Evolutionary conservation across 2,797 vertebrate genomes (phyloP).

Genomic region (Microcaecilia unicolor): DNA sequence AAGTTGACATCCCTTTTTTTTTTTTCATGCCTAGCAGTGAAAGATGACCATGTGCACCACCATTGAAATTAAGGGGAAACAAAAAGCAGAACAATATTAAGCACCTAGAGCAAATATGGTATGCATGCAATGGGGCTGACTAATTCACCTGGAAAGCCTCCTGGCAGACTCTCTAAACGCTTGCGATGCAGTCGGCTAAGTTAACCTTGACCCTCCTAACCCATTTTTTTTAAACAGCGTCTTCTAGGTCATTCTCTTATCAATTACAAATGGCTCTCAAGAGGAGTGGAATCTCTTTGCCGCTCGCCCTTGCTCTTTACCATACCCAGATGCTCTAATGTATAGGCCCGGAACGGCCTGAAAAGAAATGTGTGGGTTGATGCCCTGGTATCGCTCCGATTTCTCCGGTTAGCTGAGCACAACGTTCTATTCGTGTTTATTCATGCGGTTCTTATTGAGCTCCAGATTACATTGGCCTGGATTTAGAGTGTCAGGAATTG

Average conservation of each 20-base stretch:
- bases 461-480: slow-evolving; percentile 56
- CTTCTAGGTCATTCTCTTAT: slow-evolving; percentile 9
- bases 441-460: slow-evolving; percentile 86
- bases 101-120: too few species aligned
- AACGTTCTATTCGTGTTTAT: slow-evolving; percentile 93
- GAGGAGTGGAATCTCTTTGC: slow-evolving; percentile 28
- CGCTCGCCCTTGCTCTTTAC: slow-evolving; percentile 51
- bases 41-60: too few species aligned
- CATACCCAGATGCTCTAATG: slow-evolving; percentile 30
- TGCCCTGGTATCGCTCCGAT: slow-evolving; percentile 70
- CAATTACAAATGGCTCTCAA: slow-evolving; percentile 9
- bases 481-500: slow-evolving; percentile 35
- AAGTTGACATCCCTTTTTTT: too few species aligned
- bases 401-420: slow-evolving; percentile 90
- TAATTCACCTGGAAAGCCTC: neutral
- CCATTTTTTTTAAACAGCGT: too few species aligned
- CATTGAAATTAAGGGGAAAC: too few species aligned
- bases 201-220: too few species aligned
- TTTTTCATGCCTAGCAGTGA: too few species aligned
- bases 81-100: too few species aligned
- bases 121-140: too few species aligned
- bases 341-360: slow-evolving; percentile 48
- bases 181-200: too few species aligned
- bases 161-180: neutral
- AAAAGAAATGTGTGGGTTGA: slow-evolving; percentile 55